phyloP scores from a whole-genome alignment of 2,797 vertebrate genomes.

The Jordanella pulchra region DNA sequence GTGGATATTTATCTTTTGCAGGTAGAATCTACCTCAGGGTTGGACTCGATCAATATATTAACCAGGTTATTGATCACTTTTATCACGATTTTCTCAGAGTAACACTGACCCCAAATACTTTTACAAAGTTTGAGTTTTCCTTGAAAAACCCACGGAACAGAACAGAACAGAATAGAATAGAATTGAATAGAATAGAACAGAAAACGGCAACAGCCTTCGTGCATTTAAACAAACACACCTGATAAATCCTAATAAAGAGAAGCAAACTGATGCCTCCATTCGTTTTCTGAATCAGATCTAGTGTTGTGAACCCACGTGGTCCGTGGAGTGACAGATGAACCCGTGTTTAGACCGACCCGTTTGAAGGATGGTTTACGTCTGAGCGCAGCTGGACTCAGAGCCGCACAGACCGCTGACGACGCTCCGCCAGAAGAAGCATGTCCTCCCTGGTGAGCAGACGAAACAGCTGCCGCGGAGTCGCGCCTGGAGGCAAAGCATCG shows the following conservation, averaged over 20 bases:
- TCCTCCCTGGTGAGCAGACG: slow-evolving; percentile 59
- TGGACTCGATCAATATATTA: background rate
- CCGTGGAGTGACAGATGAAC: slow-evolving; percentile 25
- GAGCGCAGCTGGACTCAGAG: slow-evolving; percentile 25
- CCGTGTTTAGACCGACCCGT: background rate
- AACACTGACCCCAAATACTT: background rate
- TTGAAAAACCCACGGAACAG: too few species aligned
- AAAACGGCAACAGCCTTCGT: too few species aligned
- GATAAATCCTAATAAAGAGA: too few species aligned
- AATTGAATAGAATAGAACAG: too few species aligned
- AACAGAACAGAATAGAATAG: too few species aligned
- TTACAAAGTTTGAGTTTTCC: too few species aligned
- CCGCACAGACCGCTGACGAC: background rate
- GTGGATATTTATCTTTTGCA: too few species aligned
- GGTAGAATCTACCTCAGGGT: background rate
- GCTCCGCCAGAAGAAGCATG: slow-evolving; percentile 44
- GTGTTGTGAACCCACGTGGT: slow-evolving; percentile 49
- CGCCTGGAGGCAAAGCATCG: slow-evolving; percentile 50
- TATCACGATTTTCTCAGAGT: background rate
- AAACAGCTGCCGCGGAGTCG: slow-evolving; percentile 63
- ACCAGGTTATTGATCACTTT: too few species aligned
- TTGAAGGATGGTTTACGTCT: slow-evolving; percentile 38
- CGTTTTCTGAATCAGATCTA: background rate
- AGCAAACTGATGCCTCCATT: too few species aligned
- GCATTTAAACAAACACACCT: too few species aligned